phyloP scores from a whole-genome alignment of 2,888 invertebrate species.

The Euproctis similis region DNA sequence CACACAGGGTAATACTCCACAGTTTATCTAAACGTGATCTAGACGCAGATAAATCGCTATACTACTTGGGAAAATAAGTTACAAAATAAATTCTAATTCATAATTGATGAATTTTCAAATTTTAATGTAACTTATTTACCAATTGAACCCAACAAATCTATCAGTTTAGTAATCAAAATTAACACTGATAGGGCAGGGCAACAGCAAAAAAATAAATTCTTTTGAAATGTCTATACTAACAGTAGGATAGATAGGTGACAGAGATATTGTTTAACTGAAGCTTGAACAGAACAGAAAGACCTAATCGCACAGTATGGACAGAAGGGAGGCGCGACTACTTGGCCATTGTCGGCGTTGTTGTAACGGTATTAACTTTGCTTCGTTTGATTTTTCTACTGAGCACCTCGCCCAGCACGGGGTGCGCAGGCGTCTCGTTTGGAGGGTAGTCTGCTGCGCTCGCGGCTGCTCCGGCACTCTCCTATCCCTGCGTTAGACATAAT shows the following conservation, averaged over 20 bases:
- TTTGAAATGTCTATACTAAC: constrained; percentile 55
- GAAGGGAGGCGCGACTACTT: constrained; percentile 74
- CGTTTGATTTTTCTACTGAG: constrained; percentile 79
- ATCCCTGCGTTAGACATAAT: constrained; percentile 75
- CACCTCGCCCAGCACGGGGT: constrained; percentile 89
- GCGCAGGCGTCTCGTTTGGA: constrained; percentile 84
- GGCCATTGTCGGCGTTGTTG: constrained; percentile 67
- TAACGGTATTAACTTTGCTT: constrained; percentile 78
- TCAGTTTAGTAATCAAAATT: constrained; percentile 31
- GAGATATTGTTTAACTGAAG: constrained; percentile 47
- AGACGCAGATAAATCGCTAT: constrained; percentile 31
- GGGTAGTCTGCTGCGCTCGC: constrained; percentile 63
- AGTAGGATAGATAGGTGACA: constrained; percentile 51
- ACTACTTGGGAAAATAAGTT: constrained; percentile 52
- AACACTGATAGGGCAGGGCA: constrained; percentile 34
- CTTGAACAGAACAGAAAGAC: constrained; percentile 69
- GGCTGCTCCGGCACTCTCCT: constrained; percentile 64
- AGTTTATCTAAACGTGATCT: constrained; percentile 44
- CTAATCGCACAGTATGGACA: constrained; percentile 71
- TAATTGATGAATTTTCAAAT: no score
- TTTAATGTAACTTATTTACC: constrained; percentile 35
- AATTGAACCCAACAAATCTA: constrained; percentile 27
- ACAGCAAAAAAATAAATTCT: constrained; percentile 39
- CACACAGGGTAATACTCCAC: constrained; percentile 38
- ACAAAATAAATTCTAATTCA: constrained; percentile 17